Conservation (phyloP, 2,888 invertebrate species). For the Machimus rusticus region DNA sequence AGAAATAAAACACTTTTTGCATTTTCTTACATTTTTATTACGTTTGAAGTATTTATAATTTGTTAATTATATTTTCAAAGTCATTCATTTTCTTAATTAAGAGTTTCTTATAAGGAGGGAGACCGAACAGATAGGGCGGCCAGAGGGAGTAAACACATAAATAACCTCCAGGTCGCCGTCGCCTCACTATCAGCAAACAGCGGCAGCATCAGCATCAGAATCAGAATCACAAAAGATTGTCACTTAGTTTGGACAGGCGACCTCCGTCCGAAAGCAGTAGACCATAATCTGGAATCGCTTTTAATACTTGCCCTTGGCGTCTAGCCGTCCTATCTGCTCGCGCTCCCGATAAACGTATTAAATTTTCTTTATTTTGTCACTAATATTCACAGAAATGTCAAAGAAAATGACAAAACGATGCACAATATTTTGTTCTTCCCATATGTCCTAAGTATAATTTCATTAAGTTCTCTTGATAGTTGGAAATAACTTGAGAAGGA, state of each 20-base stretch:
- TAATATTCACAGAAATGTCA: conserved; percentile 40
- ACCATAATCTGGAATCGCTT: not conserved
- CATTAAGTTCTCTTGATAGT: not conserved
- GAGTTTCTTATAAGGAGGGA: conserved; percentile 18
- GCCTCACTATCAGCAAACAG: not conserved
- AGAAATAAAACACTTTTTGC: not conserved
- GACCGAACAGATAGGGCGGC: not conserved
- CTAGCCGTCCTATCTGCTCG: not conserved
- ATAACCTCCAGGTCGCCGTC: not conserved
- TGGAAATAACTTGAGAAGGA: conserved; percentile 10
- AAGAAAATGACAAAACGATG: conserved; percentile 29
- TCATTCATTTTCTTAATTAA: conserved; percentile 35
- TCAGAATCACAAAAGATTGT: not conserved
- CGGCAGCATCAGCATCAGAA: conserved; percentile 7
- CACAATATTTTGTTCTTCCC: conserved; percentile 17
- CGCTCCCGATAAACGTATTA: conserved; percentile 9
- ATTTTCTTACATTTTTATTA: conserved; percentile 39
- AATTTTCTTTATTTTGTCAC: conserved; percentile 22
- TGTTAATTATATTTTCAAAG: conserved; percentile 40
- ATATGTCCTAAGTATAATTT: conserved; percentile 9
- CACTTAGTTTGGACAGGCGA: not conserved
- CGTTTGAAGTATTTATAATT: conserved; percentile 40
- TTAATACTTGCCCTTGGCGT: not conserved
- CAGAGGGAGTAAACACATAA: not conserved
- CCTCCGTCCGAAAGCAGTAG: not conserved